Evolutionary conservation across 2,888 invertebrate species (phyloP).

Genomic region (Tubulanus polymorphus): DNA sequence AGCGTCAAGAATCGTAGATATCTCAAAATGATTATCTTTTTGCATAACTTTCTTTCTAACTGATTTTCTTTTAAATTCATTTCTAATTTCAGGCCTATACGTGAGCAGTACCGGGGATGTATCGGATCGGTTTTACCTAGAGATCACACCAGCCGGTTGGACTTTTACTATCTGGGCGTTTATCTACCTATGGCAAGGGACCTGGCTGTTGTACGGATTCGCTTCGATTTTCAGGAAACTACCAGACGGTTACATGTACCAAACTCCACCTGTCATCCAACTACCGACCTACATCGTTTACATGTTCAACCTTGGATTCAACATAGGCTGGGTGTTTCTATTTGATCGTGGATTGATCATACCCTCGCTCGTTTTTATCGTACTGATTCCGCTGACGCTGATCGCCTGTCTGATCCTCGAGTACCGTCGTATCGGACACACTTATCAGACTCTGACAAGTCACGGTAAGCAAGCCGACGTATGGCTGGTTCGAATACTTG

Average conservation of each 20-base stretch:
- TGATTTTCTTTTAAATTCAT: too few relatives aligned
- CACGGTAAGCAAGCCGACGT: constrained; percentile 28
- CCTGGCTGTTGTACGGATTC: constrained; percentile 25
- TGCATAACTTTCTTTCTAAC: too few relatives aligned
- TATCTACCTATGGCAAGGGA: constrained; percentile 40
- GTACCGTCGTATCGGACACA: constrained; percentile 27
- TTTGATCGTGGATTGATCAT: constrained; percentile 35
- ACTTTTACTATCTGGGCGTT: constrained; percentile 40
- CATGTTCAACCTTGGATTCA: constrained; percentile 30
- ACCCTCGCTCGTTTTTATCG: constrained; percentile 25
- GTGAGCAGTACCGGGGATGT: constrained; percentile 29
- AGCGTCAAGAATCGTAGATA: too few relatives aligned
- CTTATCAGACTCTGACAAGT: constrained; percentile 23
- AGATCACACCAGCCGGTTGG: constrained; percentile 44
- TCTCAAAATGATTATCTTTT: too few relatives aligned
- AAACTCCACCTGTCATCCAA: constrained; percentile 28
- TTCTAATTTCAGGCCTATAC: constrained; percentile 36
- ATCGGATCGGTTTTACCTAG: constrained; percentile 30
- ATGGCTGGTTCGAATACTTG: constrained; percentile 38
- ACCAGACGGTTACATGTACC: constrained; percentile 28
- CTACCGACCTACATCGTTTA: constrained; percentile 28
- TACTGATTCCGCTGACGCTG: constrained; percentile 25
- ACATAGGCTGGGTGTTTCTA: constrained; percentile 39
- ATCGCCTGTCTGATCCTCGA: constrained; percentile 32
- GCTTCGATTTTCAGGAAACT: constrained; percentile 29